These are phyloP conservation scores for Chelmon rostratus DNA, from an alignment of 2,797 vertebrate genomes.

Conservation along the genomic window DNA sequence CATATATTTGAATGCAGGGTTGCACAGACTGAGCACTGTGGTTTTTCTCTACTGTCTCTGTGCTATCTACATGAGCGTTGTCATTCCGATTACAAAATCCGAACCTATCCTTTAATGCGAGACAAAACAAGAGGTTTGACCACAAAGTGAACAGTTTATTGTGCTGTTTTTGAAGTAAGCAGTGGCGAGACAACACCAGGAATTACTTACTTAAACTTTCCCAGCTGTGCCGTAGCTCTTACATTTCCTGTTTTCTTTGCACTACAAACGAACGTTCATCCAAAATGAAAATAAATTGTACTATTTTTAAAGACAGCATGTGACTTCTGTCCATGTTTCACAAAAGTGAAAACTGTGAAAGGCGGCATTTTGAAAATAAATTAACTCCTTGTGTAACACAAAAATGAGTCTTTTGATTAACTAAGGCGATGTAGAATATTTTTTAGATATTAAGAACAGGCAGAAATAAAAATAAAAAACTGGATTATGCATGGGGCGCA, in stretches of 20 bases:
- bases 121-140: background rate
- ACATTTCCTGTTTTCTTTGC: constrained; percentile 14
- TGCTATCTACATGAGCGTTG: too few species aligned
- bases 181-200: too few species aligned
- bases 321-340: background rate
- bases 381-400: background rate
- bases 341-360: background rate
- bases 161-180: background rate
- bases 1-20: too few species aligned
- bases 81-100: background rate
- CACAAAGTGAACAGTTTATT: background rate
- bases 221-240: constrained; percentile 1
- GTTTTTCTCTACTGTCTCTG: too few species aligned
- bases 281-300: background rate
- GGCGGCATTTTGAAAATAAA: background rate
- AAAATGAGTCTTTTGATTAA: background rate
- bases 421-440: background rate
- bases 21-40: too few species aligned
- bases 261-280: background rate
- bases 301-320: background rate
- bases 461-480: background rate
- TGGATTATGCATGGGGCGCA: background rate
- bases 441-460: background rate
- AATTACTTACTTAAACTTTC: background rate
- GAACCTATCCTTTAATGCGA: background rate